A percentile compares a stretch with the other conserved stretches of the same genome.
phyloP scores from a whole-genome alignment of 2,888 invertebrate genomes.

The Catocala fraxini region DNA sequence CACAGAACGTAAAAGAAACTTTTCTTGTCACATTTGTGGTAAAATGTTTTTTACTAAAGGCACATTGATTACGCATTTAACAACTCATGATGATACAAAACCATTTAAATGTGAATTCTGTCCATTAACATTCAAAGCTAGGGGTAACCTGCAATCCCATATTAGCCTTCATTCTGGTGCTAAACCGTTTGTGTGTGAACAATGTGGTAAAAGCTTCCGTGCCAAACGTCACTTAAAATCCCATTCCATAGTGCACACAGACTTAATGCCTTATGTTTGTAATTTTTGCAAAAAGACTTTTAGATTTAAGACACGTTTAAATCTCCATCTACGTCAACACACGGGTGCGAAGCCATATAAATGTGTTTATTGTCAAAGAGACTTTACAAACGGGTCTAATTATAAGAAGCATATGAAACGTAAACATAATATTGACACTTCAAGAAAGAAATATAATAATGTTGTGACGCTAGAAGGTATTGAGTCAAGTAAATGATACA shows the following conservation, averaged over 20 bases:
- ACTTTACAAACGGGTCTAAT: slow-evolving; percentile 84
- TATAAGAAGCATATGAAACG: slow-evolving; percentile 83
- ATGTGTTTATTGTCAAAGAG: slow-evolving; percentile 76
- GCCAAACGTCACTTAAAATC: slow-evolving; percentile 82
- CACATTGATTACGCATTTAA: slow-evolving; percentile 76
- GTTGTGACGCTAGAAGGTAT: not conserved
- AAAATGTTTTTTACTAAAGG: slow-evolving; percentile 85
- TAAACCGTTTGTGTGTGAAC: slow-evolving; percentile 82
- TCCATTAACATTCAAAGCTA: slow-evolving; percentile 75
- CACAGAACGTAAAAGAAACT: slow-evolving; percentile 78
- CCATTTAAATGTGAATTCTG: slow-evolving; percentile 81
- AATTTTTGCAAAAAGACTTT: slow-evolving; percentile 80
- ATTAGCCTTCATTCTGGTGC: slow-evolving; percentile 75
- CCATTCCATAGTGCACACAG: slow-evolving; percentile 82
- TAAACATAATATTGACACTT: slow-evolving; percentile 79
- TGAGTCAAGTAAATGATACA: too few relatives aligned
- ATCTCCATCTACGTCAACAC: slow-evolving; percentile 80
- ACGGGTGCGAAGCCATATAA: slow-evolving; percentile 81
- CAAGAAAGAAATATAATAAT: slow-evolving; percentile 61
- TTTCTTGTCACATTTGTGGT: slow-evolving; percentile 80
- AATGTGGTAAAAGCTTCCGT: slow-evolving; percentile 80
- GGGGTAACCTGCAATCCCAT: slow-evolving; percentile 78
- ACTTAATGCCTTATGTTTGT: slow-evolving; percentile 78
- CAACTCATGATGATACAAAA: slow-evolving; percentile 76
- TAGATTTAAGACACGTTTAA: slow-evolving; percentile 79